Base-by-base conservation (phyloP, 2,797 vertebrate species). In the Siniperca scherzeri region DNA sequence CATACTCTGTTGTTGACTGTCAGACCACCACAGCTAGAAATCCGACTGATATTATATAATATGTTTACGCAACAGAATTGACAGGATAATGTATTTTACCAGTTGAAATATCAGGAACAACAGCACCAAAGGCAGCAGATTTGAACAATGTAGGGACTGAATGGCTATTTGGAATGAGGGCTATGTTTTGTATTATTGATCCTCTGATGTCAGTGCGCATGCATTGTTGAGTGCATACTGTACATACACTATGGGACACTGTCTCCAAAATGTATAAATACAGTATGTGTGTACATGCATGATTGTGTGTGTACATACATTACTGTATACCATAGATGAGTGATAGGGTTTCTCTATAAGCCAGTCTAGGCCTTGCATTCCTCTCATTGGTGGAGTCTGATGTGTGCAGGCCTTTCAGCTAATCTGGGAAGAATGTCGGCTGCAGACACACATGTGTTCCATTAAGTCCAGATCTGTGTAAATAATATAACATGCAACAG, bases 371-470 rank as follows among this genome's bases (percentile, higher is more conserved):
- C 90, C 87, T 84, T 83, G 88, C 94, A 94, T 95, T 94, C 93
- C 90, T 91, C 88, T 89, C 87, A 89, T 91, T 75, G 86, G 91
- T 81, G 77, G 79, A 87, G 90, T 92, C 86, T 82, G 81, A 91
- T 94, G 90, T 92, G 80, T 89, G 81, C 78, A 50, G 85, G 86
- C 87, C 89, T 93, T 94, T 94, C 82, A 73, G 84, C 90, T 95
- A 95, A 95, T 94, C 94, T 93, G 86, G 89, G 91, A 95, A 94
- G 94, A 95, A 95, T 95, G 94, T 90, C 40, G 84, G 87, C 88
- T 90, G 85, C 86, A 93, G 92, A 91, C 89, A 86, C 94, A 94
- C 93, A 94, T 94, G 94, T 94, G 94, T 94, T 94, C 91, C 91
- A 94, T 95, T 95, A 94, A 93, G 82, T 88, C 87, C 89, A 93